phyloP scores from a whole-genome alignment of 2,797 vertebrate genomes.

The Premnoplex brunnescens region DNA sequence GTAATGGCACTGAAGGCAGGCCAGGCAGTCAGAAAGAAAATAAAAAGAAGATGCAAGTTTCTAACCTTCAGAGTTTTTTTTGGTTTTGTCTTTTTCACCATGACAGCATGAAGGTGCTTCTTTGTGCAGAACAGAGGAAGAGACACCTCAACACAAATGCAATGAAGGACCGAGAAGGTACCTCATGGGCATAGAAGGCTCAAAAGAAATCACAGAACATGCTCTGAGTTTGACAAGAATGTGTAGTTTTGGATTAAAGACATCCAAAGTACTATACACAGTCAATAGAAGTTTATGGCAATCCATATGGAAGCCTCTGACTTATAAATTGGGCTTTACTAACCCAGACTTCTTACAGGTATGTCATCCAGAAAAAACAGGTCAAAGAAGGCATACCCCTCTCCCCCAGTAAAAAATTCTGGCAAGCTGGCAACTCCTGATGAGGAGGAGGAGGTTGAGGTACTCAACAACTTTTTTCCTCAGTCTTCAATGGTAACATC shows the following conservation, averaged over 20 bases:
- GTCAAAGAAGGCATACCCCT: not conserved
- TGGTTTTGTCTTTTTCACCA: not conserved
- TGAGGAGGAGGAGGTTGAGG: not conserved
- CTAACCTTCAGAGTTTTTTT: not conserved
- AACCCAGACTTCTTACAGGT: not conserved
- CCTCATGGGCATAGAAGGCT: not conserved
- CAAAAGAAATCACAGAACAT: not conserved
- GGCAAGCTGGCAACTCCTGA: not conserved
- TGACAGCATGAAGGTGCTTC: not conserved
- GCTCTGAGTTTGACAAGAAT: not conserved
- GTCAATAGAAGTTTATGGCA: not conserved
- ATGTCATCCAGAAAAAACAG: not conserved
- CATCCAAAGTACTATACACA: not conserved
- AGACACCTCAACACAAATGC: not conserved
- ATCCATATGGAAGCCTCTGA: not conserved
- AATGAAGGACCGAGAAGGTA: fast-evolving
- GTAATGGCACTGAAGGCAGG: not conserved
- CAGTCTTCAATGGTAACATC: not conserved
- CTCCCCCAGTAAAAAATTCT: not conserved
- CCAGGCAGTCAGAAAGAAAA: not conserved
- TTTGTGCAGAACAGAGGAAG: not conserved
- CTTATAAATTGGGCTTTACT: not conserved
- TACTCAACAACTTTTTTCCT: not conserved
- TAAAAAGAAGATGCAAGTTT: not conserved
- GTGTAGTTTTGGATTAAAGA: not conserved